phyloP scores from a whole-genome alignment of 1,140 invertebrate species.

The Tenebrio molitor region DNA sequence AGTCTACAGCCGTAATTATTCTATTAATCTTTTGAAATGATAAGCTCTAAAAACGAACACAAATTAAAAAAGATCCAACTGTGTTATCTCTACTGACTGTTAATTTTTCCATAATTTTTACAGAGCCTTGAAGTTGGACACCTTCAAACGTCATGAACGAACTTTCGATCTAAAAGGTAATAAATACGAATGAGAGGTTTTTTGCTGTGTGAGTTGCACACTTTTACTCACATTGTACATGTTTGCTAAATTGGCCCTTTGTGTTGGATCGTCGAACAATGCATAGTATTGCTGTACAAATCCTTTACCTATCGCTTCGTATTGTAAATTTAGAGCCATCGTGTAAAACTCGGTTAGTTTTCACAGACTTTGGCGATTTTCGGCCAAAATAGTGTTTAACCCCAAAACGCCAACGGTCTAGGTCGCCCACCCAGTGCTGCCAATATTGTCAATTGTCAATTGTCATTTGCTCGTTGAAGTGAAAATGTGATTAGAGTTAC shows the following conservation, averaged over 20 bases:
- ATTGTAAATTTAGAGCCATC: slow-evolving; percentile 90
- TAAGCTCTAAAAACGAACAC: slow-evolving; percentile 77
- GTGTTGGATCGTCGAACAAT: slow-evolving; percentile 88
- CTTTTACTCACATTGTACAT: slow-evolving; percentile 90
- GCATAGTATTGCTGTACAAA: slow-evolving; percentile 95
- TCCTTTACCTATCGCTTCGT: slow-evolving; percentile 91
- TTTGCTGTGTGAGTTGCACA: background rate
- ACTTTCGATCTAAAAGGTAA: slow-evolving; percentile 80
- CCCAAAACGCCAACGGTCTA: background rate
- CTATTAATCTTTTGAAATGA: slow-evolving; percentile 94
- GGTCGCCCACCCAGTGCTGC: no score
- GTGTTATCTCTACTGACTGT: no score
- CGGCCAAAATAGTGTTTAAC: slow-evolving; percentile 6
- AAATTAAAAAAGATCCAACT: slow-evolving; percentile 52
- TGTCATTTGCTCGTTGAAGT: no score
- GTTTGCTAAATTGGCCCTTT: slow-evolving; percentile 84
- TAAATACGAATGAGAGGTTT: no score
- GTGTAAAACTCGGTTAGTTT: slow-evolving; percentile 49
- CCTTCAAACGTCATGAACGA: slow-evolving; percentile 98
- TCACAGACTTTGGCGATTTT: background rate
- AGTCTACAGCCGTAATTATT: slow-evolving; percentile 93
- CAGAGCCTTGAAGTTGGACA: slow-evolving; percentile 88
- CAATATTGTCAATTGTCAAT: no score
- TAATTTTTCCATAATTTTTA: slow-evolving; percentile 95
- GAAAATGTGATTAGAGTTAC: no score